Evolutionary conservation across 2,888 invertebrate species (phyloP).

Genomic region (Exephanes ischioxanthus): DNA sequence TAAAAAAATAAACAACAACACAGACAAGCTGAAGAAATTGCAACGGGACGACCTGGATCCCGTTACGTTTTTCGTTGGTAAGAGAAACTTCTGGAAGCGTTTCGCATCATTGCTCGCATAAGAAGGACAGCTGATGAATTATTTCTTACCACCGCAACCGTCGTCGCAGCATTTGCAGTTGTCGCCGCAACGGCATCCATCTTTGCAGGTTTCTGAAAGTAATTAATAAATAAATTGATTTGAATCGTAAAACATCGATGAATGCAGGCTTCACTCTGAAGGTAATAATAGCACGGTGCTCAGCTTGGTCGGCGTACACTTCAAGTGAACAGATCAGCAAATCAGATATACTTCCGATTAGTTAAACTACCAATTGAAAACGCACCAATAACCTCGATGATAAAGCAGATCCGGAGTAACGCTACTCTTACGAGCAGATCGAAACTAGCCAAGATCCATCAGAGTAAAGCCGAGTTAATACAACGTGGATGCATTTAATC

Average conservation of each 20-base stretch:
- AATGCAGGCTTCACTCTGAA: background rate
- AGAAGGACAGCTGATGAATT: constrained; percentile 10
- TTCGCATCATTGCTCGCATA: background rate
- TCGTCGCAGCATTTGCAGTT: constrained; percentile 80
- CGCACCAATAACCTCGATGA: background rate
- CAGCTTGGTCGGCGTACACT: background rate
- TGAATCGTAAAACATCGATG: background rate
- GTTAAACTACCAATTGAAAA: constrained; percentile 54
- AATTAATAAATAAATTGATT: constrained; percentile 20
- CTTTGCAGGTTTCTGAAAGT: constrained; percentile 79
- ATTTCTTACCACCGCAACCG: constrained; percentile 72
- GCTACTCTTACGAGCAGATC: no score
- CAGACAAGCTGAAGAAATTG: background rate
- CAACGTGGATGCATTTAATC: no score
- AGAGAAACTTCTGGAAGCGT: constrained; percentile 16
- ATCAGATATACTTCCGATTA: constrained; percentile 26
- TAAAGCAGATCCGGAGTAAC: no score
- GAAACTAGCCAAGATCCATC: no score
- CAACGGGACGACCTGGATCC: constrained; percentile 6
- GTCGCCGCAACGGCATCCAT: constrained; percentile 80
- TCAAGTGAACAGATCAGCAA: background rate
- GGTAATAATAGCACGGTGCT: background rate
- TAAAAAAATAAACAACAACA: background rate
- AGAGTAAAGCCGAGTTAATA: no score
- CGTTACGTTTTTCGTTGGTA: constrained; percentile 18